Conservation (phyloP, 1,140 invertebrate genomes). For the Araneus ventricosus region DNA sequence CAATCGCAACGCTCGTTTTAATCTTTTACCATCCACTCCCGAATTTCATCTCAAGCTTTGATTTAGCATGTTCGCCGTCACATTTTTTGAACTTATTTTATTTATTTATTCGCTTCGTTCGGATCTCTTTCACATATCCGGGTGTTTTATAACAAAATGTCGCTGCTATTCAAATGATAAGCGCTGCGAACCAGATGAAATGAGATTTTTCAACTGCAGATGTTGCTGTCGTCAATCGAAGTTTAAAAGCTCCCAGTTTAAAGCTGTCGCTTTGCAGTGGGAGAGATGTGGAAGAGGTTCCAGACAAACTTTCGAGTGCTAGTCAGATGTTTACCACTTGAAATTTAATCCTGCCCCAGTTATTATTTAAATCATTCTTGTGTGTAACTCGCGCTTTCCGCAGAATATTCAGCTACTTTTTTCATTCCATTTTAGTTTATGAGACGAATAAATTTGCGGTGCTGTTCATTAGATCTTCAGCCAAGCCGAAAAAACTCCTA, state of each 20-base stretch:
- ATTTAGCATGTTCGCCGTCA: conserved; percentile 50
- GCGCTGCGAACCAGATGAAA: conserved; percentile 39
- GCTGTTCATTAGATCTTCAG: not conserved
- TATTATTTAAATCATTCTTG: conserved; percentile 29
- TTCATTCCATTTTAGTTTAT: not conserved
- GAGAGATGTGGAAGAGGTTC: not conserved
- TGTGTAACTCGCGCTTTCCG: not conserved
- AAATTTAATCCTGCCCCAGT: not conserved
- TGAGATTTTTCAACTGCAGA: conserved; percentile 51
- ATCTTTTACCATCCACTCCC: conserved; percentile 45
- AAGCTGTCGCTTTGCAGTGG: not conserved
- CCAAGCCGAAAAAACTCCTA: no score
- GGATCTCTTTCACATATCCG: conserved; percentile 7
- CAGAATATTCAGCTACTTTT: not conserved
- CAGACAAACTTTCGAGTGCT: not conserved
- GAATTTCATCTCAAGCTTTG: conserved; percentile 46
- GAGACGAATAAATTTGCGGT: not conserved
- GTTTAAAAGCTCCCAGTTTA: conserved; percentile 11
- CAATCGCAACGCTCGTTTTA: conserved; percentile 50
- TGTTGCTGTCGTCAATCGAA: conserved; percentile 27
- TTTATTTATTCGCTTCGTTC: conserved; percentile 33
- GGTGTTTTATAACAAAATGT: conserved; percentile 69
- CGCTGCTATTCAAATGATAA: conserved; percentile 65
- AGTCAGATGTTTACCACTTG: conserved; percentile 19
- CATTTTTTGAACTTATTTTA: conserved; percentile 38